These are phyloP conservation scores for Drosophila tropicalis DNA, from an alignment of 1,140 invertebrate species.

Conservation along the genomic window DNA sequence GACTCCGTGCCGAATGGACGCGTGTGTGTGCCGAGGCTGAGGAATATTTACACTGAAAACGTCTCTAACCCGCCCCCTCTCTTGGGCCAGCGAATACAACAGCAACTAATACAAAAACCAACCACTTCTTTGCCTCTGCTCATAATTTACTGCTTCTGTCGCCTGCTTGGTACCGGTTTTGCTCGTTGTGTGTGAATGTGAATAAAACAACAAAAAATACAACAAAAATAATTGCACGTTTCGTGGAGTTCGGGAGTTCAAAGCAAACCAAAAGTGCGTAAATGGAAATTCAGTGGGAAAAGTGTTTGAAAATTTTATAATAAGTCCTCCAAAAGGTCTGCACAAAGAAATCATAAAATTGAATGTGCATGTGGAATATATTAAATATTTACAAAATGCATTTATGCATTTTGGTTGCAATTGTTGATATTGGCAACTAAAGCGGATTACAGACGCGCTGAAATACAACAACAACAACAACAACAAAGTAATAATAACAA, in stretches of 20 bases:
- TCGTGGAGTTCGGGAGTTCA: background rate
- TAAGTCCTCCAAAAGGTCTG: conserved; percentile 23
- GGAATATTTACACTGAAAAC: background rate
- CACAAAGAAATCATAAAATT: conserved; percentile 21
- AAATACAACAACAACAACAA: conserved; percentile 39
- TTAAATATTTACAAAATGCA: conserved; percentile 55
- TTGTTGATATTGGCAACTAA: conserved; percentile 53
- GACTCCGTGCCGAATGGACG: conserved; percentile 59
- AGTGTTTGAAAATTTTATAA: conserved; percentile 30
- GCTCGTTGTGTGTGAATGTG: conserved; percentile 51
- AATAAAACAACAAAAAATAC: conserved; percentile 19
- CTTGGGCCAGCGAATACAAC: background rate
- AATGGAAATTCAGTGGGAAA: conserved; percentile 31
- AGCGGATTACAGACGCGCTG: conserved; percentile 69
- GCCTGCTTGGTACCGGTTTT: conserved; percentile 59
- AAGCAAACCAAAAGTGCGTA: conserved; percentile 15
- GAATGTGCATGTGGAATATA: conserved; percentile 47
- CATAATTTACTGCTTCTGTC: conserved; percentile 16
- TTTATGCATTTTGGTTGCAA: conserved; percentile 24
- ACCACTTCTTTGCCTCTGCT: background rate
- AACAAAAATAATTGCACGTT: conserved; percentile 12
- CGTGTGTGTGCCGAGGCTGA: conserved; percentile 12
- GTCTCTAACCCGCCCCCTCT: background rate
- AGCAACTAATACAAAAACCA: background rate
- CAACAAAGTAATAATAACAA: conserved; percentile 11